These are phyloP conservation scores for Eupithecia abbreviata DNA, from an alignment of 2,888 invertebrate genomes.

Conservation along the genomic window DNA sequence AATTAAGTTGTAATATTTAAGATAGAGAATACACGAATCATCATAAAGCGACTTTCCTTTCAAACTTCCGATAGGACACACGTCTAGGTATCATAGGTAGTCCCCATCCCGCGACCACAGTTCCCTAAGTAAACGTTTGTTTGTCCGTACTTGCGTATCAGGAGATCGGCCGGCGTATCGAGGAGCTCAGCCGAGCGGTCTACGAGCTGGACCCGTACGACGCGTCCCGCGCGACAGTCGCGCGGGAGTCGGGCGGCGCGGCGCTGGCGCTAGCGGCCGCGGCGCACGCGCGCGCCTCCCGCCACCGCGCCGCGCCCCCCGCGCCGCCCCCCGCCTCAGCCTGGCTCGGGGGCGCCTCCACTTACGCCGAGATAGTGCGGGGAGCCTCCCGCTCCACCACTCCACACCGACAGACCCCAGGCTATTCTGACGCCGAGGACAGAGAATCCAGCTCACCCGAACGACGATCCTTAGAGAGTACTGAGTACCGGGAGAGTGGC, in stretches of 20 bases:
- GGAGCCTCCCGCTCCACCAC: constrained; percentile 80
- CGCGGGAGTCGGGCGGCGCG: constrained; percentile 86
- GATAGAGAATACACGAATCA: constrained; percentile 71
- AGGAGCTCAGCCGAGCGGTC: constrained; percentile 88
- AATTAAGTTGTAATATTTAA: constrained; percentile 60
- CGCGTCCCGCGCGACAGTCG: constrained; percentile 81
- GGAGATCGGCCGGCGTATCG: constrained; percentile 89
- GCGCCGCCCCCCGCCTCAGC: constrained; percentile 39
- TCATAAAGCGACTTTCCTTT: constrained; percentile 74
- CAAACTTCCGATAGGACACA: constrained; percentile 57
- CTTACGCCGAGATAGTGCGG: constrained; percentile 91
- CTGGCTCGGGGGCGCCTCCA: constrained; percentile 89
- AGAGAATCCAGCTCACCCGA: constrained; percentile 3
- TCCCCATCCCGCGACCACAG: constrained; percentile 58
- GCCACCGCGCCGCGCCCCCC: constrained; percentile 45
- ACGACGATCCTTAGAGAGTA: background rate
- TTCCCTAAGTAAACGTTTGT: constrained; percentile 75
- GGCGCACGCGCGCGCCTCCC: constrained; percentile 60
- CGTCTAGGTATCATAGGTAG: constrained; percentile 26
- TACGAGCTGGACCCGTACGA: constrained; percentile 88
- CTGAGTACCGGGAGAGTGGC: constrained; percentile 18
- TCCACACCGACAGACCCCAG: constrained; percentile 56
- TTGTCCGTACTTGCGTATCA: constrained; percentile 86
- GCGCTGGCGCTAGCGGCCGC: constrained; percentile 78
- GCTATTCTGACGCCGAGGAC: constrained; percentile 48